Conservation (phyloP, 2,888 invertebrate species). For the Tetrapedia diversipes region DNA sequence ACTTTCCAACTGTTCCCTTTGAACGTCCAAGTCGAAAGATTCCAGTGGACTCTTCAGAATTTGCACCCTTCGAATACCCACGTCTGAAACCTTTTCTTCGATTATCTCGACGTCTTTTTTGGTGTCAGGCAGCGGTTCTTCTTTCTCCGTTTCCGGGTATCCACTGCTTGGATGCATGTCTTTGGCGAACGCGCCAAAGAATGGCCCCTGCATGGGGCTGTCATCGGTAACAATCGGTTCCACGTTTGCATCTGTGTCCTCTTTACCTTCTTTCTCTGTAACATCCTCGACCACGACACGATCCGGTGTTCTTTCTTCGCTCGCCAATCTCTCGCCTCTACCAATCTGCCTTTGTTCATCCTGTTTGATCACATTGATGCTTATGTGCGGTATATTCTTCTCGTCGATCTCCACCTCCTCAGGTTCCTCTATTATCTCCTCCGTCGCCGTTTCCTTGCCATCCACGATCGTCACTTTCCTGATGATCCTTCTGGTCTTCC, state of each 20-base stretch:
- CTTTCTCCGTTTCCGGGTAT: conserved; percentile 56
- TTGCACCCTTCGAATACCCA: background rate
- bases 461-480: conserved; percentile 90
- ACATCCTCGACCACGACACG: conserved; percentile 1
- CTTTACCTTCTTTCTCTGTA: conserved; percentile 26
- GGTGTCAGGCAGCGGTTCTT: background rate
- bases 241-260: background rate
- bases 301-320: conserved; percentile 1
- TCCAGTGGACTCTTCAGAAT: background rate
- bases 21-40: background rate
- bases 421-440: conserved; percentile 93
- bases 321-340: conserved; percentile 45
- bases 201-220: conserved; percentile 71
- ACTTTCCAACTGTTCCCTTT: background rate
- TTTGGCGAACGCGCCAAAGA: conserved; percentile 74
- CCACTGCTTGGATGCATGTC: conserved; percentile 61
- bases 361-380: conserved; percentile 87
- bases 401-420: conserved; percentile 89
- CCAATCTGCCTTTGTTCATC: conserved; percentile 80
- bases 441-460: conserved; percentile 92
- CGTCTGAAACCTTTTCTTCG: background rate
- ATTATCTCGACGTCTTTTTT: background rate
- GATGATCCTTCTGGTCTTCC: conserved; percentile 90
- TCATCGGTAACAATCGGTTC: background rate
- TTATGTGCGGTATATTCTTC: conserved; percentile 89